phyloP scores from a whole-genome alignment of 2,797 vertebrate genomes.

The Brachyrhaphis roseni region DNA sequence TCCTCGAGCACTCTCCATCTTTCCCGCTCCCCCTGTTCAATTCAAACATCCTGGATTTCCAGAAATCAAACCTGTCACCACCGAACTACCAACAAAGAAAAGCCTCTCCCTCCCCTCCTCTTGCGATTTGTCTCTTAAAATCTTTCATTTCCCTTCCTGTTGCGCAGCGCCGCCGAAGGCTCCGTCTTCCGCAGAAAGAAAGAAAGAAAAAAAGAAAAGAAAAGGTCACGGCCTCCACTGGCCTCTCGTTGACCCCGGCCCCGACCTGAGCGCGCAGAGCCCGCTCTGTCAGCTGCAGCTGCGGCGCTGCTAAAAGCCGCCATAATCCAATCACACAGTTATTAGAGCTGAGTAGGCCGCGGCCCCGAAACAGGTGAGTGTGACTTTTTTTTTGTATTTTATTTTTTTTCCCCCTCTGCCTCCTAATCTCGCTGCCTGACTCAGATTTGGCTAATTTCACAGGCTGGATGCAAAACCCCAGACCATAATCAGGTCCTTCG shows the following conservation, averaged over 20 bases:
- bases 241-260: slow-evolving; percentile 66
- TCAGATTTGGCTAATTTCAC: slow-evolving; percentile 25
- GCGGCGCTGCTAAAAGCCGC: slow-evolving; percentile 65
- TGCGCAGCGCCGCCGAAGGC: slow-evolving; percentile 8
- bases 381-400: slow-evolving; percentile 1
- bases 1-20: slow-evolving; percentile 26
- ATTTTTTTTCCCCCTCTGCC: not conserved
- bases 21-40: slow-evolving; percentile 2
- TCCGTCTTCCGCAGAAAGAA: slow-evolving; percentile 11
- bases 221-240: slow-evolving; percentile 41
- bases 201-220: not conserved
- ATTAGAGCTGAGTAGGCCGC: slow-evolving; percentile 64
- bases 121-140: slow-evolving; percentile 8
- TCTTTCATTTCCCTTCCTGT: slow-evolving; percentile 6
- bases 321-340: slow-evolving; percentile 78
- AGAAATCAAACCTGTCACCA: slow-evolving; percentile 40
- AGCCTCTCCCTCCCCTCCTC: not conserved
- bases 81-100: not conserved
- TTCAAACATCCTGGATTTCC: slow-evolving; percentile 32
- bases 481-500: slow-evolving; percentile 15
- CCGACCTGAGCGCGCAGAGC: slow-evolving; percentile 63
- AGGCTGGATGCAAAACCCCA: slow-evolving; percentile 17
- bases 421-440: slow-evolving; percentile 32
- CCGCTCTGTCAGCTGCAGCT: slow-evolving; percentile 64
- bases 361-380: slow-evolving; percentile 57